phyloP scores from a whole-genome alignment of 2,113 vertebrate species.

The Nymphicus hollandicus region DNA sequence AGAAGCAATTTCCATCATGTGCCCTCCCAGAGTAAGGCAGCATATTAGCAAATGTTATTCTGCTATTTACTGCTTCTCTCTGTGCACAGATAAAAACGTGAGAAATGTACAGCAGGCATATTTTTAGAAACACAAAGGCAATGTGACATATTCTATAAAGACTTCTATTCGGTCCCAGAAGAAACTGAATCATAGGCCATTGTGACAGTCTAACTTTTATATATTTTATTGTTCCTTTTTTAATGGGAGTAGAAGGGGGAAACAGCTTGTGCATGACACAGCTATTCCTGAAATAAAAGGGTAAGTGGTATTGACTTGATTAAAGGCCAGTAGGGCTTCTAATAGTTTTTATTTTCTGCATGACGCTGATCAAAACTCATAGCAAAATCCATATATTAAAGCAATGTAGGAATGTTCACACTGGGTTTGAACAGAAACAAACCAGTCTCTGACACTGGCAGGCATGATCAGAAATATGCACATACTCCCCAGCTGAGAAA shows the following conservation, averaged over 20 bases:
- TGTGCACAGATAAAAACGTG: background rate
- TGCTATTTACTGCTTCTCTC: background rate
- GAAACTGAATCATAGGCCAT: background rate
- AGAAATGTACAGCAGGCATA: background rate
- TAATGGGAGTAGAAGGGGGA: background rate
- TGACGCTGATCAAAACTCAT: background rate
- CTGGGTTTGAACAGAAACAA: background rate
- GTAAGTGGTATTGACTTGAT: background rate
- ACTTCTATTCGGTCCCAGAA: background rate
- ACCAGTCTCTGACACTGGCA: background rate
- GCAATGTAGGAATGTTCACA: background rate
- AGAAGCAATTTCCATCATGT: conserved; percentile 78
- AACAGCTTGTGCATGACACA: background rate
- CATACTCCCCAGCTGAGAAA: background rate
- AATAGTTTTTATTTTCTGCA: background rate
- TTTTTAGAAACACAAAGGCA: conserved; percentile 42
- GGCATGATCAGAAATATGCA: background rate
- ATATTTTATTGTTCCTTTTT: background rate
- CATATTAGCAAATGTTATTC: background rate
- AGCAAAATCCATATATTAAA: background rate
- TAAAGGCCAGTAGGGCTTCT: background rate
- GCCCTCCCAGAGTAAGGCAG: conserved; percentile 82
- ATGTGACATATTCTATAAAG: background rate
- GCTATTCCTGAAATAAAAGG: background rate
- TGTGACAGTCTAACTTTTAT: background rate